A percentile compares a stretch with the other conserved stretches of the same genome.
Conservation (phyloP, 2,797 vertebrate genomes). For the Macropus fuliginosus region DNA sequence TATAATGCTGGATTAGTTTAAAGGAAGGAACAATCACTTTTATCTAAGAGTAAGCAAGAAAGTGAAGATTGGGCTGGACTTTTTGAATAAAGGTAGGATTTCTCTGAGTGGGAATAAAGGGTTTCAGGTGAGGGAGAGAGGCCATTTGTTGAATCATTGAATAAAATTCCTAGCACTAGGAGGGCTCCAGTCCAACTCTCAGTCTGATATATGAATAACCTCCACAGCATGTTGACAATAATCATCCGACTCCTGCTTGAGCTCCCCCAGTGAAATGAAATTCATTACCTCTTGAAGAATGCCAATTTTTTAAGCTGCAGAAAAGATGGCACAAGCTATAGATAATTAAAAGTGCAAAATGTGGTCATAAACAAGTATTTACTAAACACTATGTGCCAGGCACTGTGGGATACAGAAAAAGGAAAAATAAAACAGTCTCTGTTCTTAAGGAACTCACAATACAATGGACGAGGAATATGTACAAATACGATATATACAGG, state of each 20-base stretch:
- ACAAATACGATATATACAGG: not conserved
- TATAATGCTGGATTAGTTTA: not conserved
- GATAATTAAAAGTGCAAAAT: not conserved
- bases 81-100: not conserved
- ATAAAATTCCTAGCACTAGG: not conserved
- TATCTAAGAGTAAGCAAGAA: not conserved
- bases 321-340: not conserved
- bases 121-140: not conserved
- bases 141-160: not conserved
- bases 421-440: not conserved
- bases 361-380: not conserved
- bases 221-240: not conserved
- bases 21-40: not conserved
- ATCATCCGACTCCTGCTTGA: not conserved
- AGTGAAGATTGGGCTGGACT: not conserved
- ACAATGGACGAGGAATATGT: not conserved
- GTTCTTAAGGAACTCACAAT: not conserved
- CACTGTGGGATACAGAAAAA: not conserved
- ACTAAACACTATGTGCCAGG: not conserved
- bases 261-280: not conserved
- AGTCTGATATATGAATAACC: not conserved
- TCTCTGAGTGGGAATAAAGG: not conserved
- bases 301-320: not conserved
- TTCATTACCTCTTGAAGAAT: not conserved
- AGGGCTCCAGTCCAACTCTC: not conserved